Conservation (phyloP, 2,113 vertebrate genomes). For the Chloroceryle aenea region DNA sequence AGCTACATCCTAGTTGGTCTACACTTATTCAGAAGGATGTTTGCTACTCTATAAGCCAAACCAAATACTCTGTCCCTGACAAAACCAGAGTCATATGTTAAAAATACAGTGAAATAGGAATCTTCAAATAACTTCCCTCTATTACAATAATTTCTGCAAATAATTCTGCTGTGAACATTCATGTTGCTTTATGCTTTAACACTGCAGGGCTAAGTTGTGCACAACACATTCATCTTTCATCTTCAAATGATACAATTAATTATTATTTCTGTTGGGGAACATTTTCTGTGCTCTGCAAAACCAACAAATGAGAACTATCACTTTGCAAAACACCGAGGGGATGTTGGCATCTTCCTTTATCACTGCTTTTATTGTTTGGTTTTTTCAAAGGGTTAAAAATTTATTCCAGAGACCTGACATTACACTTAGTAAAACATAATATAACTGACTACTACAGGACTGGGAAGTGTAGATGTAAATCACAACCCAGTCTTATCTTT, state of each 20-base stretch:
- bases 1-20: background rate
- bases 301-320: background rate
- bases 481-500: slow-evolving; percentile 54
- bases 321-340: background rate
- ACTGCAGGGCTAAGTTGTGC: background rate
- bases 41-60: background rate
- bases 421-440: slow-evolving; percentile 47
- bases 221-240: background rate
- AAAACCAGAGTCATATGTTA: background rate
- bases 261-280: background rate
- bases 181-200: background rate
- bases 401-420: slow-evolving; percentile 42
- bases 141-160: background rate
- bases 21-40: background rate
- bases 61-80: background rate
- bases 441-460: slow-evolving; percentile 12
- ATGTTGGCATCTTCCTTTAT: background rate
- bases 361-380: background rate
- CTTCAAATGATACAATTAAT: background rate
- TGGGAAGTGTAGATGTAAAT: slow-evolving; percentile 49
- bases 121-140: background rate
- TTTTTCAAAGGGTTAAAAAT: background rate
- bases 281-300: background rate
- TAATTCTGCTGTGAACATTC: background rate
- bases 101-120: background rate